phyloP scores from a whole-genome alignment of 2,113 vertebrate species.

The Erinaceus europaeus region DNA sequence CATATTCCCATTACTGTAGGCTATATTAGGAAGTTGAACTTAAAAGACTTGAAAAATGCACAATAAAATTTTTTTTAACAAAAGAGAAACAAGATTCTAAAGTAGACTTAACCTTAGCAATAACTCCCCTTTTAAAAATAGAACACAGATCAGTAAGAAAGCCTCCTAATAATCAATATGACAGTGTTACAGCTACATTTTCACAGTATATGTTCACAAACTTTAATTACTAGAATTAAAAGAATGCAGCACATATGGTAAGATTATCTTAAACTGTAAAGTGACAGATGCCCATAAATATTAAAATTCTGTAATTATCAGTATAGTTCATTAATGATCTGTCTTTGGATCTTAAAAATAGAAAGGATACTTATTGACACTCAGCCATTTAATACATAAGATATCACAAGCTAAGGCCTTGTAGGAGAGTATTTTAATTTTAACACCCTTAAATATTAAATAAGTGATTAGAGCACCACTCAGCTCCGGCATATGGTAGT shows the following conservation, averaged over 20 bases:
- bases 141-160: background rate
- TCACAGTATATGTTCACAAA: slow-evolving; percentile 53
- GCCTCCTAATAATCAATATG: background rate
- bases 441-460: too few species aligned
- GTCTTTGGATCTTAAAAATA: slow-evolving; percentile 55
- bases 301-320: slow-evolving; percentile 50
- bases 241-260: slow-evolving; percentile 51
- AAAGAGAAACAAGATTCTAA: background rate
- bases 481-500: too few species aligned
- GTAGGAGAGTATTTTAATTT: background rate
- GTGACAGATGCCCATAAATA: slow-evolving; percentile 70
- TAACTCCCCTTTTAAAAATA: background rate
- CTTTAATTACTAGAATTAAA: slow-evolving; percentile 57
- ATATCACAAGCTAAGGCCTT: background rate
- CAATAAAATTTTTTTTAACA: background rate
- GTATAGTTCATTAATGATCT: slow-evolving; percentile 60
- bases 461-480: too few species aligned
- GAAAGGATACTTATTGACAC: slow-evolving; percentile 45
- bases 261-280: slow-evolving; percentile 43
- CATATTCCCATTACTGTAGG: background rate
- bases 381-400: slow-evolving; percentile 33
- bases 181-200: background rate
- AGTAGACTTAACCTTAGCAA: background rate
- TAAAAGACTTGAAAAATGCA: background rate
- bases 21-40: background rate